Evolutionary conservation across 2,113 vertebrate species (phyloP).

Genomic region (Strigops habroptila): DNA sequence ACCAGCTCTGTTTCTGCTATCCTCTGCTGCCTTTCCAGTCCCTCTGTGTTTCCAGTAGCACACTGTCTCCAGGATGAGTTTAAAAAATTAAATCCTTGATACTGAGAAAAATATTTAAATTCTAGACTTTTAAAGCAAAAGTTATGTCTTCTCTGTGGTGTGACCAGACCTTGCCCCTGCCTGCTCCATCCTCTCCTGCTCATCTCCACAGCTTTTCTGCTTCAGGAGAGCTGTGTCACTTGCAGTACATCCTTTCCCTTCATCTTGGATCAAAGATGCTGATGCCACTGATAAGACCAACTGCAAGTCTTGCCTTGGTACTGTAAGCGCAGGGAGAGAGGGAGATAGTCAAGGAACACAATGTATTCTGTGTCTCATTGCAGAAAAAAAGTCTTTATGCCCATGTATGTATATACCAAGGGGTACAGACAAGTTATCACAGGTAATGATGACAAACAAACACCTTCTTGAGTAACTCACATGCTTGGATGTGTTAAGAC

Average conservation of each 20-base stretch:
- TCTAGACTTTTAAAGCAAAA: background rate
- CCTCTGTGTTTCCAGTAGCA: background rate
- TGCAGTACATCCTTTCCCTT: background rate
- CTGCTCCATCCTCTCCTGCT: background rate
- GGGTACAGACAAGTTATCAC: background rate
- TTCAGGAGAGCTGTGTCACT: background rate
- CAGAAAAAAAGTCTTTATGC: background rate
- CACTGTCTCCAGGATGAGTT: background rate
- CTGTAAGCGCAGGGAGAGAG: fast-evolving
- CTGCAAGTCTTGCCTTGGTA: fast-evolving
- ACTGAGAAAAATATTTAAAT: background rate
- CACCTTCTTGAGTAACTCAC: background rate
- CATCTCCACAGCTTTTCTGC: background rate
- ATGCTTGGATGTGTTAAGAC: background rate
- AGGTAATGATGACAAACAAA: background rate
- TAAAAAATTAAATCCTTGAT: background rate
- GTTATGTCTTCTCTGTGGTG: background rate
- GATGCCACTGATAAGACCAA: background rate
- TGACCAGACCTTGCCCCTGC: background rate
- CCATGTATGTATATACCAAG: background rate
- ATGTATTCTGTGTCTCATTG: background rate
- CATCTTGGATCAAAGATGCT: background rate
- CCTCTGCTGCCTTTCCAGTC: background rate
- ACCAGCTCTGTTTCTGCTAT: background rate
- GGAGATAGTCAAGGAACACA: fast-evolving